A percentile compares a stretch with the other conserved stretches of the same genome.
Evolutionary conservation across 2,797 vertebrate species (phyloP).

Genomic region (Vespertilio murinus): DNA sequence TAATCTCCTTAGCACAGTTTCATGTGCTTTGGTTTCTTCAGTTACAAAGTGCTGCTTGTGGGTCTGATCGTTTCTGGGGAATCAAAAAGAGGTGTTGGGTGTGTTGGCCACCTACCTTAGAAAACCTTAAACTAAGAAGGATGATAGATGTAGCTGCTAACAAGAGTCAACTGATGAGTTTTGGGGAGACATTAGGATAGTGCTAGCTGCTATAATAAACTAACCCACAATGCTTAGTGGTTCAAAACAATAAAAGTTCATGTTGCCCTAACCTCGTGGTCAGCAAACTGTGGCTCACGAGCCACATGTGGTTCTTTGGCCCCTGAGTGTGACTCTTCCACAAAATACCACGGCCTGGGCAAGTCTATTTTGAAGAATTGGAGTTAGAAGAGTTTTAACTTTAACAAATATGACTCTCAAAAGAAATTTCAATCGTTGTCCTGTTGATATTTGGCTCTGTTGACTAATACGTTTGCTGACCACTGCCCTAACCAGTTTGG

Average conservation of each 20-base stretch:
- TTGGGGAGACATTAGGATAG: background rate
- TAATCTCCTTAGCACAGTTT: constrained; percentile 16
- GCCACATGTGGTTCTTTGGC: too few relatives aligned
- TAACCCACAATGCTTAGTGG: background rate
- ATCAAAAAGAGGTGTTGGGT: background rate
- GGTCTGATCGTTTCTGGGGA: background rate
- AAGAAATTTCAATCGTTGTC: too few relatives aligned
- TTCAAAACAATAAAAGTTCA: constrained; percentile 2
- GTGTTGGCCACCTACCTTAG: background rate
- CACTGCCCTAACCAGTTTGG: too few relatives aligned
- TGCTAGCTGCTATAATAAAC: constrained; percentile 10
- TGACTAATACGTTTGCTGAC: too few relatives aligned
- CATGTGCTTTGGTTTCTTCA: constrained; percentile 26
- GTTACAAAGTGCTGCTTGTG: background rate
- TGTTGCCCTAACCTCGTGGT: too few relatives aligned
- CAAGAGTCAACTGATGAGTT: constrained; percentile 36
- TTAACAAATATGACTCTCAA: too few relatives aligned
- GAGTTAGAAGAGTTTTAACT: too few relatives aligned
- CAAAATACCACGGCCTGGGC: too few relatives aligned
- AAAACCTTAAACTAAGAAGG: constrained; percentile 44
- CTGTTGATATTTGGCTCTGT: too few relatives aligned
- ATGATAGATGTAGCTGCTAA: background rate
- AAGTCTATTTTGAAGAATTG: too few relatives aligned
- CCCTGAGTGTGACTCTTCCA: too few relatives aligned
- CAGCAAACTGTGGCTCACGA: too few relatives aligned